Percentiles rank a stretch among this genome's conserved stretches.
Evolutionary conservation across 2,797 vertebrate genomes (phyloP).

Genomic region (Podarcis siculus): DNA sequence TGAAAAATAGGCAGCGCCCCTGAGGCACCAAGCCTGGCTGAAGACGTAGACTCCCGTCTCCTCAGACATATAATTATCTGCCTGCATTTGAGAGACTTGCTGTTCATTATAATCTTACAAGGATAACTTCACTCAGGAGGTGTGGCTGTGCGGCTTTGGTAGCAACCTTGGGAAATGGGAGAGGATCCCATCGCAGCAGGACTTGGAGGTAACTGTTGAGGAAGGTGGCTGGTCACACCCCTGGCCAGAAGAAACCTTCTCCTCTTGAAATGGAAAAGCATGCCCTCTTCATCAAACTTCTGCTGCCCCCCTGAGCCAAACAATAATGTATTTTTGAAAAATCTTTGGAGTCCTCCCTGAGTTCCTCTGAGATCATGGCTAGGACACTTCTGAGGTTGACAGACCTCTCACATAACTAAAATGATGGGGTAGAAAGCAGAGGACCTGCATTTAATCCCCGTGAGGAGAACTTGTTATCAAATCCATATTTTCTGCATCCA

Average conservation of each 20-base stretch:
- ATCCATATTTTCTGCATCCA: too few relatives aligned
- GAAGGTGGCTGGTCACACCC: too few relatives aligned
- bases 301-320: background rate
- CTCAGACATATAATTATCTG: slow-evolving; percentile 68
- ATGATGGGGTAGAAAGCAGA: too few relatives aligned
- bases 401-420: too few relatives aligned
- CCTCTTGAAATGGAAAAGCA: background rate
- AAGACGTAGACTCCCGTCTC: slow-evolving; percentile 49
- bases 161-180: background rate
- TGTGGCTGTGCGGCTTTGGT: background rate
- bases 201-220: background rate
- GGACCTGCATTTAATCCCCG: too few relatives aligned
- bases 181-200: background rate
- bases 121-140: slow-evolving; percentile 44
- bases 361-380: too few relatives aligned
- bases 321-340: too few relatives aligned
- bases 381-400: too few relatives aligned
- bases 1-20: slow-evolving; percentile 23
- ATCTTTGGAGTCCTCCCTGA: too few relatives aligned
- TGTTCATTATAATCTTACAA: slow-evolving; percentile 4
- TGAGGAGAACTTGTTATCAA: too few relatives aligned
- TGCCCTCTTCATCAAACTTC: background rate
- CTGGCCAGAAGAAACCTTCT: background rate
- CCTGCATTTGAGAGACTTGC: slow-evolving; percentile 48
- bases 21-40: slow-evolving; percentile 51